Evolutionary conservation across 2,113 vertebrate species (phyloP).

Genomic region (Peucedramus taeniatus): DNA sequence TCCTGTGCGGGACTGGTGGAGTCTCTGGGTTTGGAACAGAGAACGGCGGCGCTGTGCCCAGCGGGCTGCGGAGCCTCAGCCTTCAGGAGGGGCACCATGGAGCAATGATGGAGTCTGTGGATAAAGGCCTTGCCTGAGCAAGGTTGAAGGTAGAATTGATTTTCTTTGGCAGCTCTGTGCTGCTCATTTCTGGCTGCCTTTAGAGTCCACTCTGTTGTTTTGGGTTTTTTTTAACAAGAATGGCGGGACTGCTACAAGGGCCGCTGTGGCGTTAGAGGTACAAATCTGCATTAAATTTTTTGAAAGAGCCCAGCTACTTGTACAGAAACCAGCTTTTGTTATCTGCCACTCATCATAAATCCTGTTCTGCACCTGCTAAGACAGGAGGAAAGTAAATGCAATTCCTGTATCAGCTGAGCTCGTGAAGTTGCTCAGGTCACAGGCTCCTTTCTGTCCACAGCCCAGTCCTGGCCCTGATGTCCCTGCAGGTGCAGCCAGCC

Average conservation of each 20-base stretch:
- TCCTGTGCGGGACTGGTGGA: rapidly evolving
- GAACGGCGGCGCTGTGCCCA: rapidly evolving
- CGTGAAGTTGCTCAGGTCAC: rapidly evolving
- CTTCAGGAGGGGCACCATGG: rapidly evolving
- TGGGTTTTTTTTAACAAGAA: neutral
- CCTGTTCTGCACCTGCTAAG: neutral
- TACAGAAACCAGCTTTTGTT: neutral
- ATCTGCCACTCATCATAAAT: too few species aligned
- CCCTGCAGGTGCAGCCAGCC: neutral
- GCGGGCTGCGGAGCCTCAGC: rapidly evolving
- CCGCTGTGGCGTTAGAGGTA: neutral
- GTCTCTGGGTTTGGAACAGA: rapidly evolving
- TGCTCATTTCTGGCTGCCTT: neutral
- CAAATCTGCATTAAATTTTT: rapidly evolving
- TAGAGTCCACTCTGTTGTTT: rapidly evolving
- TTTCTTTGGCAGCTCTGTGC: neutral
- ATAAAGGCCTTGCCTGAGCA: neutral
- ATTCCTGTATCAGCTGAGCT: rapidly evolving
- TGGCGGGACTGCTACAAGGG: rapidly evolving
- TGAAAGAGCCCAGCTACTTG: neutral
- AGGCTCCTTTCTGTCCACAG: neutral
- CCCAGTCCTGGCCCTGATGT: rapidly evolving
- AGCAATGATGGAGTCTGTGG: neutral
- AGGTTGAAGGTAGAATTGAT: rapidly evolving
- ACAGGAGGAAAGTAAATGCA: rapidly evolving